Evolutionary conservation across 2,113 vertebrate species (phyloP), one percentile per base, ranked within the genome.

Genomic region (Nycticorax nycticorax): DNA sequence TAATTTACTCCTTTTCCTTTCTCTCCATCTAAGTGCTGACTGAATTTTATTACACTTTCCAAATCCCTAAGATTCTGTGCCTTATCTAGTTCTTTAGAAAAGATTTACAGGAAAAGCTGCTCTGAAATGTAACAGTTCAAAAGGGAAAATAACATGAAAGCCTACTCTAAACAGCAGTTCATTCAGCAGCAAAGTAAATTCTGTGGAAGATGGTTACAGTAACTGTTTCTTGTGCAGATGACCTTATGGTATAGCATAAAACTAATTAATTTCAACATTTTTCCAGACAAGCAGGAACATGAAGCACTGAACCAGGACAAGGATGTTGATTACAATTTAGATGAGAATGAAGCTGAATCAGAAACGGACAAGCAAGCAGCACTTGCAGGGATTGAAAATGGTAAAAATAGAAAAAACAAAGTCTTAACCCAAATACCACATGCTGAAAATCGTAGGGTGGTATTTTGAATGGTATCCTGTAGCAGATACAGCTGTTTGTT

Each of bases 321-420:
- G 72, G 45, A 63, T 47, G 95, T 97, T 1, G 98, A 99, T 86
- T 99, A 99, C 80, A 99, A 98, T 41, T 97, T 98, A 39, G 98
- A 99, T 52, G 98, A 99, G 41, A 99, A 99, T 26, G 99, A 99
- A 93, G 99, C 98, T 3, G 99, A 99, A 89, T 98, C 98, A 64
- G 99, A 99, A 97, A 98, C 97, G 3, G 99, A 99, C 92, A 99
- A 99, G 97, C 99, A 99, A 97, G 99, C 98, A 19, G 98, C 97
- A 41, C 99, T 99, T 14, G 97, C 98, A 39, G 98, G 96, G 48
- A 95, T 83, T 66, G 98, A 97, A 93, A 93, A 77, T 50, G 98
- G 98, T 98, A 97, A 97, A 75, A 59, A 72, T 43, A 32, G 2
- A 15, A 30, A 37, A 53, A 24, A 32, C 41, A 8, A 16, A 35